Evolutionary conservation across 2,113 vertebrate genomes (phyloP), one percentile per base, ranked within the genome.

Genomic region (Spea bombifrons): DNA sequence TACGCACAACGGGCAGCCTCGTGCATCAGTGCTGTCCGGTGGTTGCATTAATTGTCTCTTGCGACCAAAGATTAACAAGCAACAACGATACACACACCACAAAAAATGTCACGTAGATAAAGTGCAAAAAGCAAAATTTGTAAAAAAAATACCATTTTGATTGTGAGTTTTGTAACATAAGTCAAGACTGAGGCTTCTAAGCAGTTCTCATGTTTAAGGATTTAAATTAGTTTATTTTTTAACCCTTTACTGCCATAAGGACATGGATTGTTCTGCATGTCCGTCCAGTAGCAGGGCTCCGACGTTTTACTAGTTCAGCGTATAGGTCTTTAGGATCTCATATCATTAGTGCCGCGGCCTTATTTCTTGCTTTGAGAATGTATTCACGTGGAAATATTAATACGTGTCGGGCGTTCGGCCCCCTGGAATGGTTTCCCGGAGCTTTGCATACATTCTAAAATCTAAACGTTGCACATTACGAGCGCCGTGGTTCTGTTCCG

Each of bases 301-400:
- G 88, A 30, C 30, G 85, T 89, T 86, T 44, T 66, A 82, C 88
- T 88, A 85, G 82, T 91, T 88, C 86, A 84, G 85, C 87, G 86
- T 84, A 81, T 84, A 86, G 87, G 86, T 87, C 83, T 90, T 30
- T 85, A 83, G 84, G 85, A 84, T 88, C n/a, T n/a, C 85, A 83
- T 85, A 85, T 87, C 86, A 76, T 87, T 87, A 86, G 82, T 86
- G 87, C 83, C 88, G 83, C 90, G 89, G 88, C 91, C 91, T 90
- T 91, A 89, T 84, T 90, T 88, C 88, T 90, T 89, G 90, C 90
- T 91, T 89, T 87, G 88, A 92, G 90, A 93, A 92, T 89, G 91
- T 92, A 90, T 84, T 90, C 85, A 87, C 83, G 87, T 90, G 89
- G 89, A 87, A 85, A 87, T 80, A 87, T 88, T 52, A 76, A 75